Percentiles rank a stretch among this genome's conserved stretches.
phyloP scores from a whole-genome alignment of 2,797 vertebrate genomes.

The Phyllotis vaccarum region DNA sequence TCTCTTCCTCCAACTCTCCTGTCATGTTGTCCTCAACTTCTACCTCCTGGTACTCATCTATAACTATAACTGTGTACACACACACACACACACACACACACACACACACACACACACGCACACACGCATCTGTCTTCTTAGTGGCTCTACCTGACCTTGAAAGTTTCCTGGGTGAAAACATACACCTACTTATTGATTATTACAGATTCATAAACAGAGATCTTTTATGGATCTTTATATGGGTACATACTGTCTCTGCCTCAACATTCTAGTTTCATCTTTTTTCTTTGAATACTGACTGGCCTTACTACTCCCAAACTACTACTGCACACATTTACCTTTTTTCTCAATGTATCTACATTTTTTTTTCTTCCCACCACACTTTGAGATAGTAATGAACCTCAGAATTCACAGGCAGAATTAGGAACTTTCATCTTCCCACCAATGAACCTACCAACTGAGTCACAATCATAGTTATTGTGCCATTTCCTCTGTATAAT shows the following conservation, averaged over 20 bases:
- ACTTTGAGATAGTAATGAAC: not conserved
- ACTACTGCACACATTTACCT: not conserved
- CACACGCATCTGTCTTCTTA: not conserved
- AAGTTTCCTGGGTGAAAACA: not conserved
- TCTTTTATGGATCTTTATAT: not conserved
- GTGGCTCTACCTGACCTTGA: not conserved
- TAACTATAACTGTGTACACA: not conserved
- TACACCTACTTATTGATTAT: not conserved
- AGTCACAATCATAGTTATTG: not conserved
- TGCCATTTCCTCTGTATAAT: not conserved
- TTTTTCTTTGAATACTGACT: not conserved
- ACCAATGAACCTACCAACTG: not conserved
- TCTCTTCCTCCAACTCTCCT: not conserved
- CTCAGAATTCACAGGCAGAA: conserved; percentile 38
- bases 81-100: no score
- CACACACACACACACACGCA: no score
- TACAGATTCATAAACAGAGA: not conserved
- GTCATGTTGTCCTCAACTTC: not conserved
- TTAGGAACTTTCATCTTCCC: not conserved
- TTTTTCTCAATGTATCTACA: not conserved
- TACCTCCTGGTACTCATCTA: not conserved
- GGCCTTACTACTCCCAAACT: not conserved
- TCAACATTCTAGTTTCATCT: not conserved
- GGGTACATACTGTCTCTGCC: not conserved
- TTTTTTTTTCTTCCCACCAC: not conserved